Evolutionary conservation across 2,888 invertebrate species (phyloP), one percentile per base, ranked within the genome.

Genomic region (Parapristionchus giblindavisi): DNA sequence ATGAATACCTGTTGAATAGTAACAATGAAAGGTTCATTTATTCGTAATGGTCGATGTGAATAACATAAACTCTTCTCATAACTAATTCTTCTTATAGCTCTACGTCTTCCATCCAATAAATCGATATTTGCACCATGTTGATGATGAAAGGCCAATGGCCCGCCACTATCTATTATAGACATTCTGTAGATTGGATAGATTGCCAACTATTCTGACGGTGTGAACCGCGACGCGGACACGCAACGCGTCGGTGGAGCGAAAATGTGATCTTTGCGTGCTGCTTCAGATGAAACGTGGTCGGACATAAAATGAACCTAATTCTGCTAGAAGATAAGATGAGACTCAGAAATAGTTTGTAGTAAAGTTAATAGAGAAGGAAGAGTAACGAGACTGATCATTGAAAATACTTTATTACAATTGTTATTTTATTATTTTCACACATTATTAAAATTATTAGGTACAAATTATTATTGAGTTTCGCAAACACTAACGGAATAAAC

Each of bases 81-180:
- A 77, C 72, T 74, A 14, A 40, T 71, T 29, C 74, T 40, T 54
- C 78, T 60, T 32, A 77, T 63, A 5, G 78, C 78, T 21, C 78
- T n/a, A 38, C 70, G 43, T 73, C 78, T 24, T 17, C 76, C 75
- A 21, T 78, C 78, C 56, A 77, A 61, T 24, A 78, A 66, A 8
- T 75, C 75, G 34, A 78, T 78, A 70, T 78, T 78, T 27, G 77
- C 78, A 17, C 78, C 78, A 58, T 78, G 78, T 34, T 52, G 75
- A 2, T 60, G 70, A 48, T 78, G 78, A 70, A 78, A 78, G 21
- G 75, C 54, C 11, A 76, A 54, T 0, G 75, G 63, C 34, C 32
- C 32, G 40, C 52, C 58, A 21, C 58, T 43, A 5, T 65, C 63
- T 4, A 65, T 48, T 5, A 65, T 27, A 27, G 63, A 65, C 63